Conservation (phyloP, 2,888 invertebrate genomes). For the Lutraria lutraria region DNA sequence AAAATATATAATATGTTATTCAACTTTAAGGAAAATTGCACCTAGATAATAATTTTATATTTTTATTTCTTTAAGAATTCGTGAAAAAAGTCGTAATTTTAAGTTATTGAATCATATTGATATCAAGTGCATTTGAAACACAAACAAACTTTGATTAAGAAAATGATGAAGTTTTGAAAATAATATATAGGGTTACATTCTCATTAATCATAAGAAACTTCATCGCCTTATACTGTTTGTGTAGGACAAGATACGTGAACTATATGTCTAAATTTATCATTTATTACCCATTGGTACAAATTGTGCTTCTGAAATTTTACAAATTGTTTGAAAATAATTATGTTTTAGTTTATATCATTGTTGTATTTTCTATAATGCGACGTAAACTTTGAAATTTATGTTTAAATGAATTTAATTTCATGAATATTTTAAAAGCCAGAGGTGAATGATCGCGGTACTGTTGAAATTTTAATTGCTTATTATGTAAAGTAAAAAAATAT, state of each 20-base stretch:
- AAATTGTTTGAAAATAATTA: no score
- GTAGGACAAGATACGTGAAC: not conserved
- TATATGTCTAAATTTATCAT: constrained; percentile 7
- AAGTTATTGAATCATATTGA: constrained; percentile 3
- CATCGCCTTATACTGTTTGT: not conserved
- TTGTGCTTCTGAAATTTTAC: no score
- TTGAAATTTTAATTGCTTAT: not conserved
- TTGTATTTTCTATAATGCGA: no score
- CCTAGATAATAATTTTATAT: not conserved
- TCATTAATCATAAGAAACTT: not conserved
- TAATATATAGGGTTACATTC: not conserved
- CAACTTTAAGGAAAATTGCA: not conserved
- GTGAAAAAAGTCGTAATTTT: not conserved
- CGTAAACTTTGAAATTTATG: no score
- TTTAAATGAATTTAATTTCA: no score
- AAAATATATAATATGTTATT: no score
- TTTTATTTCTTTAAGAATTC: not conserved
- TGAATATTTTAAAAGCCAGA: no score
- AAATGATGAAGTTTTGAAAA: constrained; percentile 9
- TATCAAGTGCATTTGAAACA: not conserved
- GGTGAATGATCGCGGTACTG: not conserved
- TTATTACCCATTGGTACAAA: not conserved
- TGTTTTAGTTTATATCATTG: no score
- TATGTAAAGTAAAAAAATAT: not conserved
- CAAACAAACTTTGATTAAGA: not conserved